Evolutionary conservation across 2,113 vertebrate species (phyloP), one percentile per base, ranked within the genome.

Genomic region (Pollimyrus isidori): DNA sequence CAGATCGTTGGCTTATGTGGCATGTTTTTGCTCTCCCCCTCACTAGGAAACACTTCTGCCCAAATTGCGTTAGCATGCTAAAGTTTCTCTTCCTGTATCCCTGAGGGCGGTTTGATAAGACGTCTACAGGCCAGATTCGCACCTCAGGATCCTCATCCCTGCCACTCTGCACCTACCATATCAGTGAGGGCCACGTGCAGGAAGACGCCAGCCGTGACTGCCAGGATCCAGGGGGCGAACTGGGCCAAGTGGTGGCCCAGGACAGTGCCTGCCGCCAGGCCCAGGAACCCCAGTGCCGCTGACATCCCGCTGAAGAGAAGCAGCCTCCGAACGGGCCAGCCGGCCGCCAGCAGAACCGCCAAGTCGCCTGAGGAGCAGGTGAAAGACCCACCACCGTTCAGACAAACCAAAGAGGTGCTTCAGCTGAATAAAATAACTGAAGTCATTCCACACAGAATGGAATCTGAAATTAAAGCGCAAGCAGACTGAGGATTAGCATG

Each of bases 131-230:
- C 30, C 5, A 53, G 46, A 56, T 30, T 35, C 30, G 35, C 39
- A 56, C 7, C 4, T 15, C 23, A 5, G 35, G 21, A 23, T 42
- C 2, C 0, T 17, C 39, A 84, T 30, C 89, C 19, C 19, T 30
- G 30, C 15, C 58, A 5, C 48, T 52, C 21, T 7, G 0, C 76
- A 76, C 91, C 92, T 88, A 97, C 97, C 97, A 97, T 97, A 90
- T 97, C 96, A 2, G 95, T 95, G 2, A 97, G 91, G 23, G 96
- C 95, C 92, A 97, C 95, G 1, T 97, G 96, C 88, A 97, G 96
- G 92, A 97, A 97, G 91, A 96, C 88, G 39, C 97, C 97, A 0
- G 97, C 95, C 0, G 97, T 97, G 92, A 90, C 15, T 2, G 96
- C 93, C 91, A 97, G 96, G 89, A 97, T 92, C 97, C 97, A 97